phyloP scores from a whole-genome alignment of 1,140 invertebrate species.

The Nephila pilipes region DNA sequence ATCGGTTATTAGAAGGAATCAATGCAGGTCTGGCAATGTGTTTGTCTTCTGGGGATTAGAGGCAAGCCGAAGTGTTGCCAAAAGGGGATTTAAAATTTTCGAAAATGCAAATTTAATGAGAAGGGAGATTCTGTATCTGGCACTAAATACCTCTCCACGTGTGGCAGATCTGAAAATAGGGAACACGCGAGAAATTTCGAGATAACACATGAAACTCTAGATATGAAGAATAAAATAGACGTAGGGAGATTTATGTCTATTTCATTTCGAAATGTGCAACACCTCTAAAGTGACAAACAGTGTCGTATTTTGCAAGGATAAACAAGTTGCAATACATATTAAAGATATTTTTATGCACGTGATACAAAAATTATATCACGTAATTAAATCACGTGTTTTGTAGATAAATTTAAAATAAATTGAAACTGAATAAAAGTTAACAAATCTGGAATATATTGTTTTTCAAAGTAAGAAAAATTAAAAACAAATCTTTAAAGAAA shows the following conservation, averaged over 20 bases:
- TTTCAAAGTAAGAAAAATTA: too few relatives aligned
- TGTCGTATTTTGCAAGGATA: too few relatives aligned
- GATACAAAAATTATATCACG: too few relatives aligned
- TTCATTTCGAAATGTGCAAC: background rate
- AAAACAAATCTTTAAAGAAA: too few relatives aligned
- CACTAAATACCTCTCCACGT: background rate
- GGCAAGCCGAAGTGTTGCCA: constrained; percentile 53
- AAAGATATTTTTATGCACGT: too few relatives aligned
- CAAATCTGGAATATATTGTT: too few relatives aligned
- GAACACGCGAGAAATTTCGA: background rate
- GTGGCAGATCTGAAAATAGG: background rate
- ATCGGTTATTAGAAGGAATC: constrained; percentile 35
- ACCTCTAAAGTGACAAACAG: too few relatives aligned
- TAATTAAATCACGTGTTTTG: too few relatives aligned
- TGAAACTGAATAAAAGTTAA: too few relatives aligned
- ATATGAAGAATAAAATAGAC: background rate
- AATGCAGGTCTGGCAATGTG: background rate
- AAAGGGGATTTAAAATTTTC: constrained; percentile 41
- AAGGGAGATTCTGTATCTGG: constrained; percentile 17
- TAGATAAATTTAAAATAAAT: too few relatives aligned
- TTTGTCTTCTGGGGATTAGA: constrained; percentile 32
- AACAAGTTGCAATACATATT: too few relatives aligned
- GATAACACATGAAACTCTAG: background rate
- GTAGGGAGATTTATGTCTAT: background rate
- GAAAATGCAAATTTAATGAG: constrained; percentile 61